Evolutionary conservation across 2,113 vertebrate genomes (phyloP).

Genomic region (Python bivittatus): DNA sequence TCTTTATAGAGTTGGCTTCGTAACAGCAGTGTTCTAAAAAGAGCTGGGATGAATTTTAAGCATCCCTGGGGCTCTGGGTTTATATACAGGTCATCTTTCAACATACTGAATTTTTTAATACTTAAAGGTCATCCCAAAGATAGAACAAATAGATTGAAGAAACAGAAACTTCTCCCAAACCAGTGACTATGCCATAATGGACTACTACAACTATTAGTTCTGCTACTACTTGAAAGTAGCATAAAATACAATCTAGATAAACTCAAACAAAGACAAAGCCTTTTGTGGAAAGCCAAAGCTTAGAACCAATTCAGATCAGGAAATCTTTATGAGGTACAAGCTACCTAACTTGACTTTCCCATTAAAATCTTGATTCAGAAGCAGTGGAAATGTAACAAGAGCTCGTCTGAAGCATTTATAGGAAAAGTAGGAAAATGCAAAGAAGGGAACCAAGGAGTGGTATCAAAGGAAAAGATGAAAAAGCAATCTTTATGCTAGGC

Average conservation of each 20-base stretch:
- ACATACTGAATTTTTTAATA: constrained; percentile 49
- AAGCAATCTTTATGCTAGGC: background rate
- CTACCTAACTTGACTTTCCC: background rate
- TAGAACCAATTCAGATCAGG: background rate
- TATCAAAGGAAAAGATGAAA: background rate
- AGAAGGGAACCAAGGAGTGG: background rate
- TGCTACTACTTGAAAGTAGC: background rate
- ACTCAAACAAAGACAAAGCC: background rate
- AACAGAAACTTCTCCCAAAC: background rate
- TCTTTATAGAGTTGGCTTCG: constrained; percentile 40
- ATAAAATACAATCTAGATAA: background rate
- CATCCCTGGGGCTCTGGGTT: constrained; percentile 20
- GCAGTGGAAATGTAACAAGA: background rate
- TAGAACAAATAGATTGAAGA: constrained; percentile 36
- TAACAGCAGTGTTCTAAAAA: constrained; percentile 38
- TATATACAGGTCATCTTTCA: constrained; percentile 30
- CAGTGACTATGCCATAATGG: background rate
- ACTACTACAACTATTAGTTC: background rate
- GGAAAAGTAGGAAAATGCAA: background rate
- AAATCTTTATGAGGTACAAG: background rate
- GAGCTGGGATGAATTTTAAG: constrained; percentile 10
- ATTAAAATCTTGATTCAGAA: constrained; percentile 4
- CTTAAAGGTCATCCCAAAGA: constrained; percentile 21
- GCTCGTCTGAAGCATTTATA: background rate
- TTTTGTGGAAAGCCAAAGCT: background rate